Conservation (phyloP, 1,140 invertebrate species). For the Homalodisca vitripennis region DNA sequence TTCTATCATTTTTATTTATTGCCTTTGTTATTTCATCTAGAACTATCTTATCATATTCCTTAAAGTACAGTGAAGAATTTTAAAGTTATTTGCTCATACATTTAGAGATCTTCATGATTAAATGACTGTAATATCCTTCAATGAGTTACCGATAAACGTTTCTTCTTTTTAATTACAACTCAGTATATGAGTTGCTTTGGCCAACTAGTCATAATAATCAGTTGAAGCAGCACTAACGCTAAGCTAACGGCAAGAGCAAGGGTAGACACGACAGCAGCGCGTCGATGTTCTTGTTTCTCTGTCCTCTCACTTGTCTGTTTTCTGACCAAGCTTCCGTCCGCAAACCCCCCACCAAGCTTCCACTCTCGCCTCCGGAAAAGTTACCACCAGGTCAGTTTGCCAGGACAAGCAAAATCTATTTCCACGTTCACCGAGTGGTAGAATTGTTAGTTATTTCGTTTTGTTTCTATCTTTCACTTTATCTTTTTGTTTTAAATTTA, state of each 20-base stretch:
- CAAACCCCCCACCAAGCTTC: slow-evolving; percentile 45
- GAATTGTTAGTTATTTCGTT: neutral
- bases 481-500: neutral
- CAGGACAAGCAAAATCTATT: neutral
- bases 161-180: no score
- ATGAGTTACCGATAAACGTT: no score
- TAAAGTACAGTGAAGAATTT: no score
- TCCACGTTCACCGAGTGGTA: neutral
- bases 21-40: no score
- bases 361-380: slow-evolving; percentile 39
- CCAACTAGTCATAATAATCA: no score
- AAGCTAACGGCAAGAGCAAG: slow-evolving; percentile 8
- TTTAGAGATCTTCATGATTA: no score
- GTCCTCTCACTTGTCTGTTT: slow-evolving; percentile 35
- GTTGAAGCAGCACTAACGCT: no score
- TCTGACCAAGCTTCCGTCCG: slow-evolving; percentile 42
- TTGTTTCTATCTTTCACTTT: neutral
- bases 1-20: no score
- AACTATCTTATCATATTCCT: no score
- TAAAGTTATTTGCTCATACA: no score
- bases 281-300: slow-evolving; percentile 26
- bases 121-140: no score
- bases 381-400: slow-evolving; percentile 37
- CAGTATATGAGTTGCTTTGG: no score
- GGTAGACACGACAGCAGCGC: neutral